These are phyloP conservation scores for Chiloscyllium plagiosum DNA, from an alignment of 2,113 vertebrate genomes.

Conservation along the genomic window DNA sequence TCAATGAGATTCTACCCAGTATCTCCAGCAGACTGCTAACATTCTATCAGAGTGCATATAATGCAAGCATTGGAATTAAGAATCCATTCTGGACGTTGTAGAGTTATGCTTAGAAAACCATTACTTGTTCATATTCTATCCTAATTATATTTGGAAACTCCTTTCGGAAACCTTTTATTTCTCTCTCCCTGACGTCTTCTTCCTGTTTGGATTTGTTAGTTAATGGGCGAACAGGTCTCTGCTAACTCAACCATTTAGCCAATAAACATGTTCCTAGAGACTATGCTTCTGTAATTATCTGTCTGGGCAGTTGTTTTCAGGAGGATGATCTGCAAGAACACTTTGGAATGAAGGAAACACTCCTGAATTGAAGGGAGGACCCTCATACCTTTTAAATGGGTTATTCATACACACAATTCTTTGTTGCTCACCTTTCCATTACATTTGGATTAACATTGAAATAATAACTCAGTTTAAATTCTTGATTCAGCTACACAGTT, in stretches of 20 bases:
- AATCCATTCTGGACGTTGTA: background rate
- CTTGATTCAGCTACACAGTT: background rate
- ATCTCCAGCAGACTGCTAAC: background rate
- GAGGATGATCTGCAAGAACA: background rate
- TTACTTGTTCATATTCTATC: background rate
- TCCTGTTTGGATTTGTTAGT: background rate
- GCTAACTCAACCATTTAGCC: background rate
- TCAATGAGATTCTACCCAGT: background rate
- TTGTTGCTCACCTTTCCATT: background rate
- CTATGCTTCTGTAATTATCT: background rate
- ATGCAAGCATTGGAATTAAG: background rate
- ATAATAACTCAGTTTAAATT: background rate
- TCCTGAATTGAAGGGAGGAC: background rate
- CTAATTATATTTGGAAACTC: background rate
- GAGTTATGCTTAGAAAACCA: background rate
- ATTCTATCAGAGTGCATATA: too few relatives aligned
- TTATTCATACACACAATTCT: background rate
- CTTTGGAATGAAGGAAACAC: background rate
- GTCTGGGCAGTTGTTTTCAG: background rate
- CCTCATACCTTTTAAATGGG: background rate
- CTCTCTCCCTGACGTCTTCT: background rate
- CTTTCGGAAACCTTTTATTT: background rate
- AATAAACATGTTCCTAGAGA: background rate
- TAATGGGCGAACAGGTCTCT: background rate
- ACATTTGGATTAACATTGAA: constrained; percentile 1